Base-by-base conservation (phyloP, 2,113 vertebrate species). In the Morphnarchus princeps region DNA sequence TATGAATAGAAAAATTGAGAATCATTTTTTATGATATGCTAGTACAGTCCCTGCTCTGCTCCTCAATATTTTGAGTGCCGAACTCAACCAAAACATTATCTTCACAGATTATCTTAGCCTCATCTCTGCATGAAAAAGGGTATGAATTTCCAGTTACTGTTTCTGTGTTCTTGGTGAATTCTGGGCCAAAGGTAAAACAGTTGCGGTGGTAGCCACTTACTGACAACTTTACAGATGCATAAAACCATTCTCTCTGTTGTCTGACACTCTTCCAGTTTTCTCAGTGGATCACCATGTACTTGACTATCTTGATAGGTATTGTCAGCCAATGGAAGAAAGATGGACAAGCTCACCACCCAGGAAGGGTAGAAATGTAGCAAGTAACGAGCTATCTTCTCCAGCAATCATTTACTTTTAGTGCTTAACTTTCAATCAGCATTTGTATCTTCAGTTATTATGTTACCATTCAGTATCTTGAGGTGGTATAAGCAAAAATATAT, bases 381-480 rank as follows among this genome's bases (percentile, higher is more conserved):
- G 85, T 58, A 70, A 40, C 72, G 42, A 90, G 55, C 69, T 90
- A 9, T 93, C 47, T 89, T 92, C 80, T 90, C 85, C 91, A 91
- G 40, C 74, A 88, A 22, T 63, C 52, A 40, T 83, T 91, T 77
- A 38, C 62, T 82, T 93, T 89, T 90, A 94, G 65, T 84, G 65
- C 52, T 90, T 87, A 55, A 55, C 77, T 93, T 72, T 50, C 69
- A 82, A 34, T 70, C 81, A 80, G 47, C 63, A 47, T 93, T 90
- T 69, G n/a, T 92, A 62, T 74, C 84, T 92, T 93, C 70, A 84
- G 78, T 85, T 96, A 32, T 29, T 89, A 71, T 82, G 89, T 87
- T 93, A 66, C 66, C 19, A 49, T 96, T 96, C 89, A 82, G 58
- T 87, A 70, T 92, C 89, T 94, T 84, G 70, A 90, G 89, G 87